phyloP scores from a whole-genome alignment of 2,797 vertebrate genomes.

The Helicolenus hilgendorfi region DNA sequence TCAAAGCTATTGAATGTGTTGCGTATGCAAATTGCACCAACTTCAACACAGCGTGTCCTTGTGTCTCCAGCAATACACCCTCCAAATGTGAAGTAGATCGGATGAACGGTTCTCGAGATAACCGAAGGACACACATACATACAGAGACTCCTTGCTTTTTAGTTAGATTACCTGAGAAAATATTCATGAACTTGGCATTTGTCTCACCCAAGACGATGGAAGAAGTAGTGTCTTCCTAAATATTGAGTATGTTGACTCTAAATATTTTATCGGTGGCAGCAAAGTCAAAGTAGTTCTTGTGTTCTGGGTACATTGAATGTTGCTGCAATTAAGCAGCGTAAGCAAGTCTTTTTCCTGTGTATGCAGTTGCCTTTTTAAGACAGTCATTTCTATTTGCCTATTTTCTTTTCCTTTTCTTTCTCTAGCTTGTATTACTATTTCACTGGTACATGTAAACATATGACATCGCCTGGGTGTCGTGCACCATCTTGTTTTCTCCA shows the following conservation, averaged over 20 bases:
- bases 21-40: neutral
- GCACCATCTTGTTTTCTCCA: conserved; percentile 9
- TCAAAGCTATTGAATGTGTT: neutral
- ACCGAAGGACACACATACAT: neutral
- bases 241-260: conserved; percentile 51
- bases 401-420: conserved; percentile 35
- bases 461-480: conserved; percentile 25
- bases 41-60: neutral
- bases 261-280: conserved; percentile 39
- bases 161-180: conserved; percentile 44
- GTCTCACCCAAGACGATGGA: conserved; percentile 27
- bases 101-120: neutral
- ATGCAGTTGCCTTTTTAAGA: conserved; percentile 4
- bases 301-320: neutral
- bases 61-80: neutral
- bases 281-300: conserved; percentile 14
- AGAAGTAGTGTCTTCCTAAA: conserved; percentile 32
- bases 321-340: conserved; percentile 17
- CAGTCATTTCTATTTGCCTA: conserved; percentile 25
- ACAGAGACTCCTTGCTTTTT: neutral
- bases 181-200: conserved; percentile 42
- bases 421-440: conserved; percentile 48
- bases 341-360: neutral
- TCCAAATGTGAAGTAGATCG: neutral
- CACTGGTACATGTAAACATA: conserved; percentile 41